A percentile compares a stretch with the other conserved stretches of the same genome.
phyloP scores from a whole-genome alignment of 2,797 vertebrate genomes.

The Cichlasoma orientale region DNA sequence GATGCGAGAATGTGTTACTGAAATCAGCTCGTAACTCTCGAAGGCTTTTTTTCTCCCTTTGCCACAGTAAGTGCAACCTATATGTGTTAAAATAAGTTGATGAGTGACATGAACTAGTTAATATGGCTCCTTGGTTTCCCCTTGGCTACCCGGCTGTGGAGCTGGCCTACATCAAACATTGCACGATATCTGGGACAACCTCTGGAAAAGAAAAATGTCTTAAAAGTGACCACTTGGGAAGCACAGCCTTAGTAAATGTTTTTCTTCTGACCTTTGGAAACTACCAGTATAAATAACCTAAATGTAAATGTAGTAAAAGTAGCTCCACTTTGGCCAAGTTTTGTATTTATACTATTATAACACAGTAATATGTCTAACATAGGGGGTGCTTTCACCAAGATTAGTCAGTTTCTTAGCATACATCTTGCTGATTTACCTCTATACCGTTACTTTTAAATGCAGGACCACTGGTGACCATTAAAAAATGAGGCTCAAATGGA shows the following conservation, averaged over 20 bases:
- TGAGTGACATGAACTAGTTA: constrained; percentile 78
- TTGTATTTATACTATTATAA: not conserved
- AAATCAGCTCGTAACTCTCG: constrained; percentile 57
- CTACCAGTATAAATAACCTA: not conserved
- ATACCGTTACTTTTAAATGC: not conserved
- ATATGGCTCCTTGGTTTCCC: constrained; percentile 72
- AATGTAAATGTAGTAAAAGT: not conserved
- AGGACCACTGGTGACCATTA: not conserved
- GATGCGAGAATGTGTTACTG: constrained; percentile 12
- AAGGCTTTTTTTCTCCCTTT: constrained; percentile 11
- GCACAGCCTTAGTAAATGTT: not conserved
- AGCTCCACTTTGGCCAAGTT: not conserved
- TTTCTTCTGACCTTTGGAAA: not conserved
- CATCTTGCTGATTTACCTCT: not conserved
- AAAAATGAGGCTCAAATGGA: constrained; percentile 1
- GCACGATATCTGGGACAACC: constrained; percentile 74
- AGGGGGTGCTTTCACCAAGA: not conserved
- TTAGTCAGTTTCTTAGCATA: not conserved
- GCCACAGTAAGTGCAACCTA: constrained; percentile 33
- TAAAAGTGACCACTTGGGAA: constrained; percentile 50
- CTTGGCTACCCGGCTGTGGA: constrained; percentile 65
- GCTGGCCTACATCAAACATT: constrained; percentile 74
- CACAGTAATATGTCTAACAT: not conserved
- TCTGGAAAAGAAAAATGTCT: not conserved
- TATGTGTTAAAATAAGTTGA: constrained; percentile 65